These are phyloP conservation scores for Autographa gamma DNA, from an alignment of 2,888 invertebrate genomes.

Conservation along the genomic window DNA sequence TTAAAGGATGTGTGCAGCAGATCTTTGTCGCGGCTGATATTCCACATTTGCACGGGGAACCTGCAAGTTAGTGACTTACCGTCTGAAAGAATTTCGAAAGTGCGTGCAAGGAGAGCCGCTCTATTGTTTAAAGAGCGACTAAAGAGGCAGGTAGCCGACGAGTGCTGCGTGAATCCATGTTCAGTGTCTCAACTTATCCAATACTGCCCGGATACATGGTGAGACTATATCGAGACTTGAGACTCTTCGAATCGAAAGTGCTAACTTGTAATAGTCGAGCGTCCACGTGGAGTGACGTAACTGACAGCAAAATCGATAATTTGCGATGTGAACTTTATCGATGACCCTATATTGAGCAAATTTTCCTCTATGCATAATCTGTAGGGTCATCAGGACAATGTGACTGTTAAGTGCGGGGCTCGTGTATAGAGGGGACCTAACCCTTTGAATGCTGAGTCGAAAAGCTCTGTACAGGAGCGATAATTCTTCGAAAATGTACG, in stretches of 20 bases:
- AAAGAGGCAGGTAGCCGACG: slow-evolving; percentile 73
- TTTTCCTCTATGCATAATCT: slow-evolving; percentile 39
- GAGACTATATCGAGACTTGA: slow-evolving; percentile 50
- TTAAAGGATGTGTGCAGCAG: slow-evolving; percentile 73
- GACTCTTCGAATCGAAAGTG: slow-evolving; percentile 47
- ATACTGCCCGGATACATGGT: slow-evolving; percentile 82
- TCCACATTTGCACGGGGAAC: slow-evolving; percentile 72
- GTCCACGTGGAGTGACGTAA: slow-evolving; percentile 43
- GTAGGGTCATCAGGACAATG: slow-evolving; percentile 41
- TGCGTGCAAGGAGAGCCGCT: slow-evolving; percentile 73
- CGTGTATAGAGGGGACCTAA: slow-evolving; percentile 29
- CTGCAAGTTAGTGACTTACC: slow-evolving; percentile 67
- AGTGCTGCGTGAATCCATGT: slow-evolving; percentile 78
- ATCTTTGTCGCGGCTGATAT: slow-evolving; percentile 68
- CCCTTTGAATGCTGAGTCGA: slow-evolving; percentile 31
- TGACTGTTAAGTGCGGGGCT: slow-evolving; percentile 28
- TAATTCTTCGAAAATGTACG: slow-evolving; percentile 39
- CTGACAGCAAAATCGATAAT: slow-evolving; percentile 36
- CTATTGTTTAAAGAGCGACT: slow-evolving; percentile 68
- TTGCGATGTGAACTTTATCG: slow-evolving; percentile 32
- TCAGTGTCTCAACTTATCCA: slow-evolving; percentile 76
- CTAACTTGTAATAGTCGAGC: slow-evolving; percentile 23
- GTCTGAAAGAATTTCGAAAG: slow-evolving; percentile 61
- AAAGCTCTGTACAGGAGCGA: slow-evolving; percentile 39
- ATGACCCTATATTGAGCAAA: slow-evolving; percentile 30